Base-by-base conservation (phyloP, 2,888 invertebrate genomes). In the Mesorhabditis belari region DNA sequence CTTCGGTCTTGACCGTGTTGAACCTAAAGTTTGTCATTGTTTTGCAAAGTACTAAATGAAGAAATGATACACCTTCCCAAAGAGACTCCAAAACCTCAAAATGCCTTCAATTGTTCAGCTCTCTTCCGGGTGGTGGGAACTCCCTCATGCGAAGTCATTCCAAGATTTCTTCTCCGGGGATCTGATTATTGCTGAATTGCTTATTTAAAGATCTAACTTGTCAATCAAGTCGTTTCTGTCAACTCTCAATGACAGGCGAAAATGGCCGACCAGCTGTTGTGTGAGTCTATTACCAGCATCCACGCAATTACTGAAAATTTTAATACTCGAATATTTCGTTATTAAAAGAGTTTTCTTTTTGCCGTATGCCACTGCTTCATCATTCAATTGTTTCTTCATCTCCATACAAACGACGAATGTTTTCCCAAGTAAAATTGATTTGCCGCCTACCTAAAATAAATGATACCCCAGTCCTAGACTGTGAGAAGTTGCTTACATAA, bases 371-470 rank as follows among this genome's bases (percentile, higher is more conserved):
- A 28, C 49, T 49, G 44, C 19, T 49, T 44, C 21, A 57, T 17
- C 57, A 57, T 57, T 49, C 50, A 50, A 49, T 28, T 9, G 50
- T 50, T n/a, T 57, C 44, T 3, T 21, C 26, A 21, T 57, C 57
- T n/a, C 50, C 44, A n/a, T n/a, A n/a, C 44, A 35, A 35, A 17
- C 44, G 44, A n/a, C 44, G 44, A 9, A 35, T 9, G 44, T 35
- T 9, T 35, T 35, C 44, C 44, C 44, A 35, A n/a, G 44, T 35
- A 35, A 35, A 35, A n/a, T n/a, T 35, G 44, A 35, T 35, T 35
- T 35, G 44, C 12, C 44, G 44, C 44, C n/a, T 35, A 17, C 44
- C n/a, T 17, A 35, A n/a, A n/a, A n/a, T n/a, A n/a, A 35, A 9
- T 17, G 44, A 35, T 35, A 17, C 12, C n/a, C 44, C n/a, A 35